phyloP scores from a whole-genome alignment of 2,113 vertebrate species.

The Menidia beryllina region DNA sequence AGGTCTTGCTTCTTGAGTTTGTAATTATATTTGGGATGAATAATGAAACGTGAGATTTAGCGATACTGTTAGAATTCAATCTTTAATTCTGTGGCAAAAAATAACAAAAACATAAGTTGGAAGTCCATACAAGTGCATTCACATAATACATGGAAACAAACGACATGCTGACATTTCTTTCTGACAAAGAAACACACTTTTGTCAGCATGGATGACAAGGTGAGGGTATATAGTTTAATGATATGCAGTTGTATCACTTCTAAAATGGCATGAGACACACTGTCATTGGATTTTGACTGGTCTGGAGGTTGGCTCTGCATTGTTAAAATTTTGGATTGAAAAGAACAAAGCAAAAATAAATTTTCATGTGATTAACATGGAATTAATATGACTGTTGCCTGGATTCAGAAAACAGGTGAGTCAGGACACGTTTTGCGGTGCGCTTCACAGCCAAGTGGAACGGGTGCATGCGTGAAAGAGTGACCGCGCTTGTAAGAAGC shows the following conservation, averaged over 20 bases:
- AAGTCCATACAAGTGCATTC: not conserved
- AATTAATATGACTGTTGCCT: constrained; percentile 19
- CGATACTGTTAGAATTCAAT: constrained; percentile 34
- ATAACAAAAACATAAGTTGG: not conserved
- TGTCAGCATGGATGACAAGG: not conserved
- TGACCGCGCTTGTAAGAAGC: not conserved
- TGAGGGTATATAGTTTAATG: not conserved
- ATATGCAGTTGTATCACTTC: not conserved
- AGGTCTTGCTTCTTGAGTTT: constrained; percentile 65
- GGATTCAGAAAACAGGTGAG: constrained; percentile 24
- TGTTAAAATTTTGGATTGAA: too few species aligned
- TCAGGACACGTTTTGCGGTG: not conserved
- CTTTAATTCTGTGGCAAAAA: constrained; percentile 23
- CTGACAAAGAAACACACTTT: too few species aligned
- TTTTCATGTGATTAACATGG: constrained; percentile 6
- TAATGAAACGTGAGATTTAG: constrained; percentile 34
- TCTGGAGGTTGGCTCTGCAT: too few species aligned
- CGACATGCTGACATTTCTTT: too few species aligned
- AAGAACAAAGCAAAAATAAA: too few species aligned
- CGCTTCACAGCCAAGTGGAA: constrained; percentile 18
- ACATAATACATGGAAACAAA: too few species aligned
- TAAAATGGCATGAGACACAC: not conserved
- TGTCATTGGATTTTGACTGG: not conserved
- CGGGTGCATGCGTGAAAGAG: not conserved
- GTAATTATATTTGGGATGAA: constrained; percentile 45